A percentile compares a stretch with the other conserved stretches of the same genome.
Evolutionary conservation across 2,113 vertebrate genomes (phyloP).

Genomic region (Corythornis madagascariensis): DNA sequence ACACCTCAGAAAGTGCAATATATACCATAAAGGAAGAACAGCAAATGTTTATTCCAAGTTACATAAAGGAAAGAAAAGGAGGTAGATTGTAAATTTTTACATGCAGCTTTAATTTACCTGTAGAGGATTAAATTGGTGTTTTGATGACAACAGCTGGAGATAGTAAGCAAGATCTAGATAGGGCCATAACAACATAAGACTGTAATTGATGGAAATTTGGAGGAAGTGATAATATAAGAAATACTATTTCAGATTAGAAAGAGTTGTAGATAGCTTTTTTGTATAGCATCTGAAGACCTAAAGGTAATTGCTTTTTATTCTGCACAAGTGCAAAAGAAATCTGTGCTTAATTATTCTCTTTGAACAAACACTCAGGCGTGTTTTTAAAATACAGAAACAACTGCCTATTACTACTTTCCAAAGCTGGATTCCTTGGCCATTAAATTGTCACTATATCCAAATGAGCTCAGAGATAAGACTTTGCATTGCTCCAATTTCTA

Average conservation of each 20-base stretch:
- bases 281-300: not conserved
- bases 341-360: not conserved
- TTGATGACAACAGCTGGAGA: not conserved
- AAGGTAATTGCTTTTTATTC: not conserved
- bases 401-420: not conserved
- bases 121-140: not conserved
- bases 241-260: not conserved
- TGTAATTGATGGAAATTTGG: not conserved
- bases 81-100: not conserved
- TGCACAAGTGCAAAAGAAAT: not conserved
- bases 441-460: not conserved
- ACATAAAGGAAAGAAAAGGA: not conserved
- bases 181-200: not conserved
- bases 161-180: not conserved
- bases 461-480: not conserved
- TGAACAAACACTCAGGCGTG: not conserved
- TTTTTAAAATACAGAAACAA: slow-evolving; percentile 1
- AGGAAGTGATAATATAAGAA: not conserved
- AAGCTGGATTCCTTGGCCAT: not conserved
- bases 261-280: not conserved
- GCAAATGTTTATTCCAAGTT: not conserved
- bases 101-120: not conserved
- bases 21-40: not conserved
- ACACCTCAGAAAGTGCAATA: not conserved
- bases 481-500: not conserved